Conservation (phyloP, 2,888 invertebrate species). For the Diachrysia chrysitis region DNA sequence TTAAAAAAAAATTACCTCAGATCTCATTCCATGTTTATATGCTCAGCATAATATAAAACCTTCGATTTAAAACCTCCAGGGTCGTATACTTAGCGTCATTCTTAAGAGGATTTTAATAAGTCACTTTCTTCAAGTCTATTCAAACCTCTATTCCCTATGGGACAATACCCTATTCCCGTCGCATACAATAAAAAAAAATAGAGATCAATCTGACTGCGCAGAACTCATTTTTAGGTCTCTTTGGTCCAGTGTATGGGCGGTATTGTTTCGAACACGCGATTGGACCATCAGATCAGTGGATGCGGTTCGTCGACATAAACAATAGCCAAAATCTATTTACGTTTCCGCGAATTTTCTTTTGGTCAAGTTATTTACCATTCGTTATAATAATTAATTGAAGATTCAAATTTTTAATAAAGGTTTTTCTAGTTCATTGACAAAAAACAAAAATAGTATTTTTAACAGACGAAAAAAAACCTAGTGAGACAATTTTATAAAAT, state of each 20-base stretch:
- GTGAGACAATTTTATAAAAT: conserved; percentile 40
- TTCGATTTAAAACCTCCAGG: conserved; percentile 43
- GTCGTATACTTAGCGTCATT: conserved; percentile 42
- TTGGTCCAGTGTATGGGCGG: no score
- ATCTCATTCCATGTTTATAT: conserved; percentile 12
- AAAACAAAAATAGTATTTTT: not conserved
- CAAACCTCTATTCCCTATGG: conserved; percentile 20
- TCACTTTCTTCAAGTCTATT: conserved; percentile 43
- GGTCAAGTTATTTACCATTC: no score
- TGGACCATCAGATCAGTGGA: no score
- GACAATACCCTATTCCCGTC: conserved; percentile 20
- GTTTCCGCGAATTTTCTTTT: no score
- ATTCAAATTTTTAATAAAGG: not conserved
- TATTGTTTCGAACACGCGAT: no score
- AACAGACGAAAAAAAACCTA: not conserved
- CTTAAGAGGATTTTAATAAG: conserved; percentile 46
- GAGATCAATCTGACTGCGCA: not conserved
- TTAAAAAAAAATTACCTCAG: conserved; percentile 19
- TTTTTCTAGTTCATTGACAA: not conserved
- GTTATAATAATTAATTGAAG: no score
- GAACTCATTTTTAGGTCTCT: no score
- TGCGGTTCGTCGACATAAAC: no score
- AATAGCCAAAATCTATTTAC: no score
- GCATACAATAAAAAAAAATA: not conserved
- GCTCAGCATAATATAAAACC: conserved; percentile 23